Conservation (phyloP, 2,797 vertebrate species). For the Chelidonichthys spinosus region DNA sequence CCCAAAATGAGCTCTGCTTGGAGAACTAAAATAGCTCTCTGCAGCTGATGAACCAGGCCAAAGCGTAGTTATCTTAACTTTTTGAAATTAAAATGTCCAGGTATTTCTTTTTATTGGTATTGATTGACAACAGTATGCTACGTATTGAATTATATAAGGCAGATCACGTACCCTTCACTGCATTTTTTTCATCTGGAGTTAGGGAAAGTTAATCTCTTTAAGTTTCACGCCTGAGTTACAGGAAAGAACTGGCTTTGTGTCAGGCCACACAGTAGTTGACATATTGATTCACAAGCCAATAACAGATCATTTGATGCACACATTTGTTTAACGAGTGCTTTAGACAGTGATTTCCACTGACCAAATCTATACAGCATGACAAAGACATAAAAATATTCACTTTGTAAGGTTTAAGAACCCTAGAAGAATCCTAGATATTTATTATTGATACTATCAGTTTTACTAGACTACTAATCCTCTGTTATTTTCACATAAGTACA, state of each 20-base stretch:
- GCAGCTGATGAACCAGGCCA: constrained; percentile 8
- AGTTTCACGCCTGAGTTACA: not conserved
- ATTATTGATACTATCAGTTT: not conserved
- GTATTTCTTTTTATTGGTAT: not conserved
- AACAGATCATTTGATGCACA: constrained; percentile 1
- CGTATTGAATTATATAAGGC: not conserved
- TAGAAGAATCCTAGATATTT: not conserved
- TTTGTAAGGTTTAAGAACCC: not conserved
- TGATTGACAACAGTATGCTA: not conserved
- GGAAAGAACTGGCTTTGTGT: not conserved
- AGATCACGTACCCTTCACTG: not conserved
- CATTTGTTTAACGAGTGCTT: not conserved
- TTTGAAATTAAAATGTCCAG: not conserved
- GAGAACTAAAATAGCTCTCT: constrained; percentile 12
- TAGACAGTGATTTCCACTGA: not conserved
- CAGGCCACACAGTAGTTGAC: not conserved
- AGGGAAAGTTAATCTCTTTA: not conserved
- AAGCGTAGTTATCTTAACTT: not conserved
- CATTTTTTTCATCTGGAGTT: not conserved
- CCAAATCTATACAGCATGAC: not conserved
- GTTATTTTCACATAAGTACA: not conserved
- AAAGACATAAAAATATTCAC: not conserved
- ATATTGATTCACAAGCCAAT: constrained; percentile 4
- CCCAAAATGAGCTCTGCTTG: not conserved
- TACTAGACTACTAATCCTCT: not conserved